Conservation (phyloP, 1,140 invertebrate species). For the Wasmannia auropunctata region DNA sequence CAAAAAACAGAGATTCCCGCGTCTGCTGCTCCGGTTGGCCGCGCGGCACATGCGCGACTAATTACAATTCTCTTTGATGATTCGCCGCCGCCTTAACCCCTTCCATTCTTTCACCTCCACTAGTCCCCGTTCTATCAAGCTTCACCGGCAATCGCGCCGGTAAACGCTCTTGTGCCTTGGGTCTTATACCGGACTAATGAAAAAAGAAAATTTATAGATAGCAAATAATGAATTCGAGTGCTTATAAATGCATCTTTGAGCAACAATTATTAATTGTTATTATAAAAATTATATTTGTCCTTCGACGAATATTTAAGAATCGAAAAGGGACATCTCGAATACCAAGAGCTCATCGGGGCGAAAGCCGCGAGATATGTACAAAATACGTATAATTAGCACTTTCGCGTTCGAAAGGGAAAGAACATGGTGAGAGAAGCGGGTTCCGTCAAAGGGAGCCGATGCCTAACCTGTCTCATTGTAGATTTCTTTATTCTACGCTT, state of each 20-base stretch:
- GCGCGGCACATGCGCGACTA: slow-evolving; percentile 73
- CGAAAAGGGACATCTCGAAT: neutral
- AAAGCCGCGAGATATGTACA: slow-evolving; percentile 45
- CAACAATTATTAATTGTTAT: neutral
- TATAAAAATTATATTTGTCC: neutral
- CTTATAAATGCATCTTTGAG: neutral
- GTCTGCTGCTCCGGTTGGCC: slow-evolving; percentile 59
- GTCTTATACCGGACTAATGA: neutral
- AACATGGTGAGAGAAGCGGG: slow-evolving; percentile 64
- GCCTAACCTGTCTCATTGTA: slow-evolving; percentile 74
- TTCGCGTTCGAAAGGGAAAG: slow-evolving; percentile 67
- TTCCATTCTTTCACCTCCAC: neutral
- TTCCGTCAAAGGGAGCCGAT: slow-evolving; percentile 69
- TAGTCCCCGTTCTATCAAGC: neutral
- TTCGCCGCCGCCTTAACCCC: slow-evolving; percentile 55
- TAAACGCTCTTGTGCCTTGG: neutral
- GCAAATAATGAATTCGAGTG: neutral
- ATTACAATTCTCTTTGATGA: slow-evolving; percentile 73
- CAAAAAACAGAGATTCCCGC: slow-evolving; percentile 46
- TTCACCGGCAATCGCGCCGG: neutral
- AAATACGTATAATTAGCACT: slow-evolving; percentile 75
- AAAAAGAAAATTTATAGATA: neutral
- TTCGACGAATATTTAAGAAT: neutral
- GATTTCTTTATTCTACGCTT: slow-evolving; percentile 66
- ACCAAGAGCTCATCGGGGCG: neutral